Evolutionary conservation across 2,888 invertebrate species (phyloP), one percentile per base, ranked within the genome.

Genomic region (Platycnemis pennipes): DNA sequence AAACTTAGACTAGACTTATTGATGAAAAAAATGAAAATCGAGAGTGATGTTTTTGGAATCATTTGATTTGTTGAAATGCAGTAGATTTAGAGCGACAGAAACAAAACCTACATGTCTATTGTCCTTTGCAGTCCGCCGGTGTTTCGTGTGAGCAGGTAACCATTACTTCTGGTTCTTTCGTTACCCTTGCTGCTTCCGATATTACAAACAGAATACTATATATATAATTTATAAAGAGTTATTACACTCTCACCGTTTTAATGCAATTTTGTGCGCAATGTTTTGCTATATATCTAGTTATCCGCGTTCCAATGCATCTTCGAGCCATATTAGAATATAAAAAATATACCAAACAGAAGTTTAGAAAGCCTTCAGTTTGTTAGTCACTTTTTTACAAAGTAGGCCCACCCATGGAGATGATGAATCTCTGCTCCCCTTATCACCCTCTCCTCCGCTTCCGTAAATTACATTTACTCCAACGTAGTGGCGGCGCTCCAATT

Each of bases 201-300:
- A 94, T 56, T 91, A 91, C 63, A 56, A 91, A 91, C 63, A 91
- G 91, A 91, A 91, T 89, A 89, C 49, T 89, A 77, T 49, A 88
- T 91, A 91, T 91, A 91, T 91, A 91, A 91, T 63, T 91, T 91
- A 91, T 63, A 91, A 91, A 45, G 91, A 91, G 91, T 91, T 63
- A 91, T 87, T 87, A 87, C 56, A 69, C 88, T 86, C 56, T 46
- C 53, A 56, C 63, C 87, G 91, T 94, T 94, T 94, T 94, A 94
- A 94, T 95, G 94, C 94, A 95, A 95, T 94, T 95, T 94, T 91
- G 94, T 88, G 94, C 94, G 94, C 94, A 94, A 94, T 94, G 89
- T 94, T 94, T 94, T 94, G 94, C 94, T 69, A 94, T 94, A 94
- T 77, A 77, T 77, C 63, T 91, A 91, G 91, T 91, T 91, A 91